A percentile compares a stretch with the other conserved stretches of the same genome.
Conservation (phyloP, 2,888 invertebrate species). For the Eupeodes luniger region DNA sequence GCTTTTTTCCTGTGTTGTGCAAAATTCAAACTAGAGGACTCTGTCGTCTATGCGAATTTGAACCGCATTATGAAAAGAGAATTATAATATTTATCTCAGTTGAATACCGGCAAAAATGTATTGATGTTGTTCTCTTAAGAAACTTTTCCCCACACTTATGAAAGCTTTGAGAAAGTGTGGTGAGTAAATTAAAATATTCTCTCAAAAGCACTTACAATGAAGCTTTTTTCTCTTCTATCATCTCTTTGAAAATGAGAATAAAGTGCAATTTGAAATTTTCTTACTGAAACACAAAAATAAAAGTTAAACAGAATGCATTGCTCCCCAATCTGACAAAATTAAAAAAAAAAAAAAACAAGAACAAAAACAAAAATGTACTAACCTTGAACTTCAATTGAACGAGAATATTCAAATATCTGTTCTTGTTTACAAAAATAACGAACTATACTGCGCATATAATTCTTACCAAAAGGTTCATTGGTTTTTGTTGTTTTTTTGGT, state of each 20-base stretch:
- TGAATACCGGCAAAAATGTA: slow-evolving; percentile 37
- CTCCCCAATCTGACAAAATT: slow-evolving; percentile 19
- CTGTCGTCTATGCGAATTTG: slow-evolving; percentile 58
- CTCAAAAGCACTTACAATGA: slow-evolving; percentile 33
- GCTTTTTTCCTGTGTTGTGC: slow-evolving; percentile 18
- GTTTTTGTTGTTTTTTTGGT: not conserved
- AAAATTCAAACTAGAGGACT: slow-evolving; percentile 65
- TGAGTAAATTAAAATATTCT: slow-evolving; percentile 13
- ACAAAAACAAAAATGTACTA: slow-evolving; percentile 46
- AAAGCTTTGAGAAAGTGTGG: slow-evolving; percentile 30
- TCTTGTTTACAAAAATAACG: slow-evolving; percentile 56
- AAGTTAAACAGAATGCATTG: slow-evolving; percentile 46
- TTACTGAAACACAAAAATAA: slow-evolving; percentile 18
- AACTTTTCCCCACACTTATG: slow-evolving; percentile 24
- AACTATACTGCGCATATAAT: slow-evolving; percentile 47
- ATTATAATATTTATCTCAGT: not conserved
- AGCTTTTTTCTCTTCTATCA: not conserved
- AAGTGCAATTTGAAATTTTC: slow-evolving; percentile 47
- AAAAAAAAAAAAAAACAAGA: slow-evolving; percentile 14
- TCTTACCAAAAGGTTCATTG: slow-evolving; percentile 24
- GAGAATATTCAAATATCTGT: slow-evolving; percentile 61
- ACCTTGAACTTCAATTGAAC: slow-evolving; percentile 75
- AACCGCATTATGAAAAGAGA: slow-evolving; percentile 42
- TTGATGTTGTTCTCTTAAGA: not conserved
- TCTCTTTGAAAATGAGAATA: slow-evolving; percentile 21